phyloP scores from a whole-genome alignment of 2,888 invertebrate species.

The Limenitis camilla region DNA sequence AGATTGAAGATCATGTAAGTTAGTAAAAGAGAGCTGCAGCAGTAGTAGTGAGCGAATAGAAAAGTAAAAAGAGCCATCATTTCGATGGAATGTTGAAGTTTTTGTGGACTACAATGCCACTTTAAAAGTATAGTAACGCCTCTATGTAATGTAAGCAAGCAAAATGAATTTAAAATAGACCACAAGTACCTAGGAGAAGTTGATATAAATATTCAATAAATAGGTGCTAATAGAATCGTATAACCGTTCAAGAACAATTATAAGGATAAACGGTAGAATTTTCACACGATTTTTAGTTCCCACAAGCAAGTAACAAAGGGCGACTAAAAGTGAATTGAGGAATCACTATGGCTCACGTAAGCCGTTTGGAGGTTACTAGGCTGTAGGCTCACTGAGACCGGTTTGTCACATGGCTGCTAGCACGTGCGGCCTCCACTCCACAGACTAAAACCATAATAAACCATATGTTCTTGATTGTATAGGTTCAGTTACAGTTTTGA shows the following conservation, averaged over 20 bases:
- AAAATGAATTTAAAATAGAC: too few relatives aligned
- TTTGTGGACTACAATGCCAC: too few relatives aligned
- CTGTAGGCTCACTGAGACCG: conserved; percentile 67
- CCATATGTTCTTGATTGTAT: conserved; percentile 15
- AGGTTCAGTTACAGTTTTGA: conserved; percentile 19
- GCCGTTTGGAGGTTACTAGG: conserved; percentile 74
- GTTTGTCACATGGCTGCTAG: conserved; percentile 68
- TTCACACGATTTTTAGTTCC: conserved; percentile 30
- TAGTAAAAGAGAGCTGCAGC: too few relatives aligned
- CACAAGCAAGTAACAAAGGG: conserved; percentile 37
- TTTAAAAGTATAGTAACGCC: too few relatives aligned
- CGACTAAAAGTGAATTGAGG: conserved; percentile 42
- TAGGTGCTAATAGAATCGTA: not conserved
- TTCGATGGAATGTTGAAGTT: too few relatives aligned
- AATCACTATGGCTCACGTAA: conserved; percentile 51
- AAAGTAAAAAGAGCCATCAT: too few relatives aligned
- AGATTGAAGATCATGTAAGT: too few relatives aligned
- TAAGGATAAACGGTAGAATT: conserved; percentile 18
- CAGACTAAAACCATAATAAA: conserved; percentile 27
- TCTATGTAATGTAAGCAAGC: too few relatives aligned
- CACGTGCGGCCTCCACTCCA: conserved; percentile 67
- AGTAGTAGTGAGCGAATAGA: too few relatives aligned
- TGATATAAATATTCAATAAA: not conserved
- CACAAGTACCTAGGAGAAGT: too few relatives aligned
- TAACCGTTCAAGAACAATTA: conserved; percentile 10